Percentiles rank a stretch among this genome's conserved stretches.
phyloP scores from a whole-genome alignment of 2,113 vertebrate species.

The Pipra filicauda region DNA sequence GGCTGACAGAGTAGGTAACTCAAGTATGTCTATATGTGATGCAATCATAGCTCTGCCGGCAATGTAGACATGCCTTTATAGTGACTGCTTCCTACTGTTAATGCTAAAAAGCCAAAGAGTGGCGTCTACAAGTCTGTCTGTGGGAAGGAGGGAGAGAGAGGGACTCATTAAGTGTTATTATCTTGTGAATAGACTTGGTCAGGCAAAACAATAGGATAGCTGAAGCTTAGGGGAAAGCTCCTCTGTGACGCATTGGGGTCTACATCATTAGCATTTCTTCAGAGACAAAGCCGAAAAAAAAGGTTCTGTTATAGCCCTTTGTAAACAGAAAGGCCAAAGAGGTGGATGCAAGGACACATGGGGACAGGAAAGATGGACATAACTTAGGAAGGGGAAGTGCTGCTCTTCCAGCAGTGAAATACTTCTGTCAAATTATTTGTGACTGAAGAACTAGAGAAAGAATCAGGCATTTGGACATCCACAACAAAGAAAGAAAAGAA shows the following conservation, averaged over 20 bases:
- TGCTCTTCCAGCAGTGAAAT: neutral
- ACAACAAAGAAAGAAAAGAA: neutral
- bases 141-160: conserved; percentile 29
- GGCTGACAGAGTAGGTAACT: neutral
- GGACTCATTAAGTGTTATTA: conserved; percentile 60
- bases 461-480: neutral
- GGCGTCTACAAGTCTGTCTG: conserved; percentile 59
- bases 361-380: neutral
- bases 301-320: neutral
- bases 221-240: conserved; percentile 31
- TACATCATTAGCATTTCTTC: neutral
- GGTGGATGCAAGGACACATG: neutral
- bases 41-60: conserved; percentile 2
- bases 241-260: neutral
- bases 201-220: conserved; percentile 51
- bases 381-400: neutral
- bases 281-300: neutral
- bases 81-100: conserved; percentile 10
- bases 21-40: neutral
- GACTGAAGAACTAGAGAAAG: neutral
- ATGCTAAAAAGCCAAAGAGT: neutral
- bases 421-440: neutral
- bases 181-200: conserved; percentile 55
- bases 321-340: neutral
- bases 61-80: conserved; percentile 17